Percentiles rank a stretch among this genome's conserved stretches.
phyloP scores from a whole-genome alignment of 2,797 vertebrate species.

The Periparus ater region DNA sequence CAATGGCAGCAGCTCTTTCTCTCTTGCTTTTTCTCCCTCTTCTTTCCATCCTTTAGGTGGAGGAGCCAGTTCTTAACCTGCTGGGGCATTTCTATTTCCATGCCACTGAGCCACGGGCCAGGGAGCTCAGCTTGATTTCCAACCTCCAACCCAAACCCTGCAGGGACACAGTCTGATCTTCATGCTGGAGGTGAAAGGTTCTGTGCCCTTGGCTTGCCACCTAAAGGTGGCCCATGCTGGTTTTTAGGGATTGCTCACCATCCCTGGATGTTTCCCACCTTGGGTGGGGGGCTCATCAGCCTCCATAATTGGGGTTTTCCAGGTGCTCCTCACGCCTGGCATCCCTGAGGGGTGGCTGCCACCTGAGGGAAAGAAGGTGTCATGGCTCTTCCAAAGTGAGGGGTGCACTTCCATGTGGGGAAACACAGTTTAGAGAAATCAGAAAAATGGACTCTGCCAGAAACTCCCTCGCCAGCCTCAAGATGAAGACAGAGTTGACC shows the following conservation, averaged over 20 bases:
- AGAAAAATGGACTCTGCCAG: neutral
- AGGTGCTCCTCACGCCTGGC: rapidly evolving
- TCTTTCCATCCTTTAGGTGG: conserved; percentile 75
- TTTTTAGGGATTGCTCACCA: neutral
- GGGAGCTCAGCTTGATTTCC: neutral
- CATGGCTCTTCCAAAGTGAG: rapidly evolving
- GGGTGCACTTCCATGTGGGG: rapidly evolving
- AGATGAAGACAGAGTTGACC: neutral
- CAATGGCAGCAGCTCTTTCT: conserved; percentile 80
- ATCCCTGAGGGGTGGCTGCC: neutral
- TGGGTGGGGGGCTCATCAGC: neutral
- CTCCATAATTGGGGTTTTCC: neutral
- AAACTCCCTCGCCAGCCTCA: neutral
- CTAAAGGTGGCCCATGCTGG: neutral
- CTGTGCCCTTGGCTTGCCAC: neutral
- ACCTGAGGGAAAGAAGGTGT: neutral
- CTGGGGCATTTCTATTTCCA: conserved; percentile 57
- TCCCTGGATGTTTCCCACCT: neutral
- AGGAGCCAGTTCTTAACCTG: conserved; percentile 52
- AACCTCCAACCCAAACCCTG: neutral
- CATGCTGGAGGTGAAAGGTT: rapidly evolving
- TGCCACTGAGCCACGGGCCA: neutral
- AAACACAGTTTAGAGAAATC: neutral
- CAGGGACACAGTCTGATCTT: rapidly evolving
- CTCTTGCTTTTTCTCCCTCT: neutral